Evolutionary conservation across 2,797 vertebrate species (phyloP), one percentile per base, ranked within the genome.

Genomic region (Sebastes flavidus): DNA sequence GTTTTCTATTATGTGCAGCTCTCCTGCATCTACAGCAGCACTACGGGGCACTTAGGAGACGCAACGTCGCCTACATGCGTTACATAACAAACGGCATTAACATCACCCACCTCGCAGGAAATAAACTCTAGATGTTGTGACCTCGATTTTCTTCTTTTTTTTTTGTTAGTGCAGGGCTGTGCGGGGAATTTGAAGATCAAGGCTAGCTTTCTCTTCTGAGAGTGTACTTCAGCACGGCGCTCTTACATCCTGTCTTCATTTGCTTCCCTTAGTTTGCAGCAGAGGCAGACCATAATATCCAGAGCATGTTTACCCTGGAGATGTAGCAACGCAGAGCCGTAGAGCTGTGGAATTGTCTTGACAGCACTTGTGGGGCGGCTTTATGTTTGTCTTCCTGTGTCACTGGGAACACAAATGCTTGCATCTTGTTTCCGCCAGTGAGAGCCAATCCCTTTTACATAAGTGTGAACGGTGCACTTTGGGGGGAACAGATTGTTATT

Each of bases 11-110:
- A 75, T 55, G 61, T 66, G 63, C 56, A 0, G 3, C 1, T 30
- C 42, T 77, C 7, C n/a, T 69, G 55, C 77, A 63, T 83, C 77
- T 76, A 65, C 81, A 74, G 83, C 76, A 32, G 29, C 0, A 6
- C 73, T 42, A 54, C 52, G n/a, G 27, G 69, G 62, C 75, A 42
- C 78, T 80, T n/a, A 30, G 7, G 60, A 65, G 59, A 71, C 3
- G 9, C 32, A n/a, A 2, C 6, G 6, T 81, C 54, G 65, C 86
- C 81, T 85, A 75, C 83, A 80, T 61, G 46, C 9, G 3, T 90
- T 90, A 71, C 56, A 61, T 85, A 88, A 89, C 73, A 62, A 77
- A 81, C 13, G 1, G 62, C 82, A 74, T 82, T 56, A 60, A 55
- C 20, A 14, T 66, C 16, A 1, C 25, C 65, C 34, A 11, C 66